Evolutionary conservation across 30 jellyfish, hydroid and myxozoan species (phyloP), one percentile per base, ranked within the genome.

Genomic region (Nemopilema nomurai): DNA sequence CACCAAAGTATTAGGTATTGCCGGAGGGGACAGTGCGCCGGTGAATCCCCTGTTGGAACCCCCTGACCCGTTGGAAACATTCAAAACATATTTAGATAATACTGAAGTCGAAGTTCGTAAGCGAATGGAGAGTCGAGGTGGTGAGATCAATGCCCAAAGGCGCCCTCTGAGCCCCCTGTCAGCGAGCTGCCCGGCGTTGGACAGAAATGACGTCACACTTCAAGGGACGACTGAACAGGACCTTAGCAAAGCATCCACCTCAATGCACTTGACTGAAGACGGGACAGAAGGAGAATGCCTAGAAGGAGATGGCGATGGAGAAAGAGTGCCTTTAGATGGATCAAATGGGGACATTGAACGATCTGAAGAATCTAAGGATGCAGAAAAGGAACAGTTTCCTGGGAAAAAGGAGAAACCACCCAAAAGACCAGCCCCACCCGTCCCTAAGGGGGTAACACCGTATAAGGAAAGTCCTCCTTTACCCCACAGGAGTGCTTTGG

Each of bases 361-460:
- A 8, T 23, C 8, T 31, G 17, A 71, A 29, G 49, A 17, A 1
- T 25, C 65, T 7, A 28, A 28, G 13, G 68, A 71, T 19, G 67
- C 19, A 31, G 18, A 13, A 4, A 63, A 63, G 8, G 73, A 63
- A 19, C 30, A 7, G 8, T 1, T 41, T 70, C 16, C 83, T 19
- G 23, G 20, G 23, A 33, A 65, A 77, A 74, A 84, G 69, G 93
- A 84, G 27, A 78, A 66, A 67, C 87, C 93, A 20, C 87, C 93
- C 0, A 84, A 84, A 75, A 75, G 87, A 66, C 87, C 93, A 1
- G 87, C 87, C 71, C 87, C 93, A 20, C 93, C 93, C 30, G 83
- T 73, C 21, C 87, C 93, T 18, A 84, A 63, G 49, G 93, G 87
- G 77, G 50, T 74, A 1, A 26, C 28, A 13, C 87, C 93, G 22